A percentile compares a stretch with the other conserved stretches of the same genome.
These are phyloP conservation scores for Rhombomys opimus DNA, from an alignment of 2,113 vertebrate species.

Conservation along the genomic window DNA sequence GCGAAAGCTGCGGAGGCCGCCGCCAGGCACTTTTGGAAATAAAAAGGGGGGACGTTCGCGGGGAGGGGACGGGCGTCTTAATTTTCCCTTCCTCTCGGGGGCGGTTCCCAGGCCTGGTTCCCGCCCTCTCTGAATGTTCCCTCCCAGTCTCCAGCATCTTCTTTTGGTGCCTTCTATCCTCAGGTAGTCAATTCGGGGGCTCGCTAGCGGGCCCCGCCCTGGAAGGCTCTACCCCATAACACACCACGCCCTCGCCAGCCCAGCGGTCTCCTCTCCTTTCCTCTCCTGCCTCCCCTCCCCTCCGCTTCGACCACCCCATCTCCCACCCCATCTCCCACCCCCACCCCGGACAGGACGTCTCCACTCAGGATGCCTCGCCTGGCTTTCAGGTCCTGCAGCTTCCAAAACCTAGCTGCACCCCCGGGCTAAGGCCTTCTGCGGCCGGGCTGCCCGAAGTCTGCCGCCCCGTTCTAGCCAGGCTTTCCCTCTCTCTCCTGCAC, in stretches of 20 bases:
- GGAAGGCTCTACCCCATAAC: too few species aligned
- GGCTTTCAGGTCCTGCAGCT: background rate
- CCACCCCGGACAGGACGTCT: background rate
- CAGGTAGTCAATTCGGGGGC: too few species aligned
- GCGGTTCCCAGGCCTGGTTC: background rate
- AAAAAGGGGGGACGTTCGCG: background rate
- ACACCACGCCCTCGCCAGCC: background rate
- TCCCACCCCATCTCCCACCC: too few species aligned
- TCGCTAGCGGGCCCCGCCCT: background rate
- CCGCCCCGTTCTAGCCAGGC: too few species aligned
- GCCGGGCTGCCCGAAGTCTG: too few species aligned
- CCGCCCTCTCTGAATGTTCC: background rate
- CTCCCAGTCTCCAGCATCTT: too few species aligned
- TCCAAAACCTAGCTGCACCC: background rate
- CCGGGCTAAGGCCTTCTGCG: accelerated
- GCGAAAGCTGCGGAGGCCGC: conserved; percentile 85
- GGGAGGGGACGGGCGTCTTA: too few species aligned
- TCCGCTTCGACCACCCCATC: too few species aligned
- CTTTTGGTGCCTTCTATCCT: accelerated
- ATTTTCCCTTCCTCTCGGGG: background rate
- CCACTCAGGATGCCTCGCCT: background rate
- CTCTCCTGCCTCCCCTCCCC: background rate
- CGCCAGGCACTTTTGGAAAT: conserved; percentile 84
- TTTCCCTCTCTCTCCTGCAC: background rate
- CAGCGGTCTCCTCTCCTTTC: background rate